Base-by-base conservation (phyloP, 2,888 invertebrate genomes). In the Barypeithes pellucidus region DNA sequence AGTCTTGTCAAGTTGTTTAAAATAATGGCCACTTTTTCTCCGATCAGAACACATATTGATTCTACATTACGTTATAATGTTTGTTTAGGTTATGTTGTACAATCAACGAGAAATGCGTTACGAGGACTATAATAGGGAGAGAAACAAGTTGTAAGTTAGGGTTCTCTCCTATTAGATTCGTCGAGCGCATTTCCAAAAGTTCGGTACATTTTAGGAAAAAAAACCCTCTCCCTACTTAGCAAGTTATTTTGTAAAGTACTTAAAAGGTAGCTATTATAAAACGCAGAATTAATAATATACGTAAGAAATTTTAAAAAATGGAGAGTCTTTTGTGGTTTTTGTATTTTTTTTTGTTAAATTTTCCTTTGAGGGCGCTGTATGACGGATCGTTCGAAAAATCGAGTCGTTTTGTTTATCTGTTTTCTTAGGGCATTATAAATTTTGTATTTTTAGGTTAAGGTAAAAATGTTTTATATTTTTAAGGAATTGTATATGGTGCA, bases 171-270 rank as follows among this genome's bases (percentile, higher is more conserved):
- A 22, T 12, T n/a, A 3, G 1, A 39, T 1, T 39, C 39, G 39
- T 39, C 39, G 1, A 2, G n/a, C 4, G 52, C 54, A 41, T 22
- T 66, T 66, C 50, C 24, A 1, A 66, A 54, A 66, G 22, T 41
- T 41, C 41, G 16, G n/a, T 39, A 33, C 22, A 22, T 41, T 66
- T 66, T 54, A 66, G 39, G 54, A 43, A 60, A 41, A 60, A 2
- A 20, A 29, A 59, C 47, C 59, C 54, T 52, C 33, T 39, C 60
- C 60, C 65, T 39, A 57, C 24, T 65, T 69, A 70, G 71, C 71
- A 57, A 70, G 74, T 76, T 72, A 63, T 76, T 73, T 76, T 68
- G 65, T 62, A 68, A 73, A 75, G 75, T 75, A 75, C 75, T 75
- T 75, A 75, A 75, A 52, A 67, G 61, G 67, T 72, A 72, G 67